Base-by-base conservation (phyloP, 2,113 vertebrate species). In the Elgaria multicarinata region DNA sequence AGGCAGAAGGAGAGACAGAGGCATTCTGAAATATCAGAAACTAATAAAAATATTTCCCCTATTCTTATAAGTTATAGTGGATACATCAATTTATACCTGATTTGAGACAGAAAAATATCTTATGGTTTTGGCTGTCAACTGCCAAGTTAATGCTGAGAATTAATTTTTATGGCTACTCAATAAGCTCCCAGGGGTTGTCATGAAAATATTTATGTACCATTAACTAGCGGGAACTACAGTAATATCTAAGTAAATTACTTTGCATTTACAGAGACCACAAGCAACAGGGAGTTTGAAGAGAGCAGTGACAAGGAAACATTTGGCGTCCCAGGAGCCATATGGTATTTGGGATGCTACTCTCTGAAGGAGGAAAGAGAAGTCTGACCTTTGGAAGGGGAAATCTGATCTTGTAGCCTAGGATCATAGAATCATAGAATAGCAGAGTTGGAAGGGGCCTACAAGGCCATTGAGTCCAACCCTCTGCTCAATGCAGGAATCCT, bases 141-240 rank as follows among this genome's bases (percentile, higher is more conserved):
- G 42, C 84, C 87, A 91, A 91, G 88, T 85, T 91, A 58, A 87
- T 93, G 87, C 88, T 81, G 22, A 72, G 87, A 91, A 87, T 92
- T 94, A 93, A 71, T 93, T 94, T 95, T 91, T 93, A 95, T 83
- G 83, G 89, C 81, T 92, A 85, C 69, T 92, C 88, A 90, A 92
- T 81, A 95, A 96, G 90, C 67, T 89, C 84, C 87, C 4, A 75
- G 88, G 87, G 91, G 94, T 94, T 94, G 89, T 90, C 88, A 88
- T 36, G 71, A 92, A 93, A 94, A 93, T 88, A 67, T 79, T 92
- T 89, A 88, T 91, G 93, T 92, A 87, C 85, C 89, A 90, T 92
- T 91, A 93, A 93, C 90, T 91, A 88, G 89, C 92, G 89, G 91
- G 90, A 95, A 85, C n/a, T 0, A 9, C 83, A 67, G 75, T 64